Percentiles rank a stretch among this genome's conserved stretches.
phyloP scores from a whole-genome alignment of 2,113 vertebrate species.

The Trematocara macrostoma region DNA sequence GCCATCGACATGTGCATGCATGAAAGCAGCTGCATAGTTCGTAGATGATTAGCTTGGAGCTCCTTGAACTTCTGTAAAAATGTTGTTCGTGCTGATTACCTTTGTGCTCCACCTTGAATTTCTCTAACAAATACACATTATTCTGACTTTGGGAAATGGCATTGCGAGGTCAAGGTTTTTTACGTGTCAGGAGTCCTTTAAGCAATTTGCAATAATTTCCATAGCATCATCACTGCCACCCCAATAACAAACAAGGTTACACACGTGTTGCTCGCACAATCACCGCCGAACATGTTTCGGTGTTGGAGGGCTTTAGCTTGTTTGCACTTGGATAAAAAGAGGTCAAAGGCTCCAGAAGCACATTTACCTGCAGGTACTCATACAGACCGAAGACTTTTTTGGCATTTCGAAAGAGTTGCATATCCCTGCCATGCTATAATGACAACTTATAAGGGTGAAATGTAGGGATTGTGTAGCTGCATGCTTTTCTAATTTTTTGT shows the following conservation, averaged over 20 bases:
- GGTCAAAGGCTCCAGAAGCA: not conserved
- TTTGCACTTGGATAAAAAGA: conserved; percentile 10
- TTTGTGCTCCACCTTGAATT: conserved; percentile 51
- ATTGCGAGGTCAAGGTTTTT: conserved; percentile 67
- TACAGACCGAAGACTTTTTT: not conserved
- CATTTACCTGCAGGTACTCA: not conserved
- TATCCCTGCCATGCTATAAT: not conserved
- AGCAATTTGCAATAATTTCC: conserved; percentile 79
- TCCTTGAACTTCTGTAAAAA: conserved; percentile 40
- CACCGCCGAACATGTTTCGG: conserved; percentile 6
- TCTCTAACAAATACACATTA: conserved; percentile 55
- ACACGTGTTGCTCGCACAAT: conserved; percentile 31
- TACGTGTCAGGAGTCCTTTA: conserved; percentile 70
- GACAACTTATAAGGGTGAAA: conserved; percentile 4
- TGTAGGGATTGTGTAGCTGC: not conserved
- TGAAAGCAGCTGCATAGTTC: not conserved
- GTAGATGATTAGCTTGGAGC: conserved; percentile 9
- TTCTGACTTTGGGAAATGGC: conserved; percentile 53
- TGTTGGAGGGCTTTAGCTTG: not conserved
- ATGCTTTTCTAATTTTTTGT: conserved; percentile 31
- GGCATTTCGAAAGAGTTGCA: not conserved
- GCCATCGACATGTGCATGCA: not conserved
- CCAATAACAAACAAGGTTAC: conserved; percentile 77
- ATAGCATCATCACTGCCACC: conserved; percentile 69
- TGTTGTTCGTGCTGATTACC: conserved; percentile 30